These are phyloP conservation scores for Hyles vespertilio DNA, from an alignment of 1,140 invertebrate genomes.

Conservation along the genomic window DNA sequence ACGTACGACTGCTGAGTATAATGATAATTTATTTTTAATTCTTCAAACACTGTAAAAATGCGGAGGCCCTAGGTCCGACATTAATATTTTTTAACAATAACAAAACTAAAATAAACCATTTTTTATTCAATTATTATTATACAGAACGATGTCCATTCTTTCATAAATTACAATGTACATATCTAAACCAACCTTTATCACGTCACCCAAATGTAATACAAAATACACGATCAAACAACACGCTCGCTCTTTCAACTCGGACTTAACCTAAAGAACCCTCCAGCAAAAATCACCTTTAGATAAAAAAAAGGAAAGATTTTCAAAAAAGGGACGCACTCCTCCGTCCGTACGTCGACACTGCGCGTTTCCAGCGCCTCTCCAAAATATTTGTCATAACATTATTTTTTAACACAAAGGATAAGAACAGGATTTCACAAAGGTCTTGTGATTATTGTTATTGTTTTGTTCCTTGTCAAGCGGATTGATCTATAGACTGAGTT, in stretches of 20 bases:
- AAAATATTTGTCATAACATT: slow-evolving; percentile 22
- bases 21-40: too few species aligned
- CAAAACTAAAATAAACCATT: too few species aligned
- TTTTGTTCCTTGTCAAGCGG: too few species aligned
- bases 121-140: too few species aligned
- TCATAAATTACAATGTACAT: too few species aligned
- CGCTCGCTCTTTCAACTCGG: not conserved
- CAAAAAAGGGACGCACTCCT: slow-evolving; percentile 16
- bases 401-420: not conserved
- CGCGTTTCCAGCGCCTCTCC: slow-evolving; percentile 13
- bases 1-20: too few species aligned
- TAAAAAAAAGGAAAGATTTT: slow-evolving; percentile 27
- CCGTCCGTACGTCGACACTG: slow-evolving; percentile 17
- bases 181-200: too few species aligned
- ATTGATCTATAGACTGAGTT: too few species aligned
- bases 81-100: too few species aligned
- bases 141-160: too few species aligned
- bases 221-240: not conserved
- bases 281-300: slow-evolving; percentile 30
- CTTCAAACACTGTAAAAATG: too few species aligned
- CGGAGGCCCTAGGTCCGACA: too few species aligned
- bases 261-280: slow-evolving; percentile 9
- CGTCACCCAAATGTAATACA: not conserved
- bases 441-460: not conserved
- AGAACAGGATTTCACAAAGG: not conserved